These are phyloP conservation scores for Tachina lurida DNA, from an alignment of 2,888 invertebrate species.

Conservation along the genomic window DNA sequence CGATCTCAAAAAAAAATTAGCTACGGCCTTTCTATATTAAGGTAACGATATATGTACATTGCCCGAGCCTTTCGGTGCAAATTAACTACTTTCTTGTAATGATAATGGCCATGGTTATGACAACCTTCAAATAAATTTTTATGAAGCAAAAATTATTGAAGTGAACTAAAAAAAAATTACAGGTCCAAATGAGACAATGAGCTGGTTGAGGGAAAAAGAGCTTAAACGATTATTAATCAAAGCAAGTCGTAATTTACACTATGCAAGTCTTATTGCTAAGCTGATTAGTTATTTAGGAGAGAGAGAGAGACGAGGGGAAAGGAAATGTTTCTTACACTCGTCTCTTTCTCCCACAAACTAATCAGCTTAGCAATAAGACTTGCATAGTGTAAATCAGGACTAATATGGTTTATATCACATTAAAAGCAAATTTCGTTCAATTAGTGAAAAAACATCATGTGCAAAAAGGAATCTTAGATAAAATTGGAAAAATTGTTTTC, in stretches of 20 bases:
- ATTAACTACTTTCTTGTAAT: not conserved
- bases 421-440: conserved; percentile 25
- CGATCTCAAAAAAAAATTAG: too few species aligned
- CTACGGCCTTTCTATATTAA: too few species aligned
- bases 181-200: conserved; percentile 1
- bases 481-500: not conserved
- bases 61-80: too few species aligned
- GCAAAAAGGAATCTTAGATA: not conserved
- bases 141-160: not conserved
- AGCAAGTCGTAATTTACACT: too few species aligned
- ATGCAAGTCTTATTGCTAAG: too few species aligned
- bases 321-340: too few species aligned
- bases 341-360: too few species aligned
- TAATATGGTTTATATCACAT: conserved; percentile 1
- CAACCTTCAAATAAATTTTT: not conserved
- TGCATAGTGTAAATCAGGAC: too few species aligned
- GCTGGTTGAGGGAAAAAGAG: not conserved
- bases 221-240: not conserved
- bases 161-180: not conserved
- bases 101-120: not conserved
- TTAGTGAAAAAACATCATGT: not conserved
- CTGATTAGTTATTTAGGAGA: too few species aligned
- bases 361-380: too few species aligned
- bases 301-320: too few species aligned
- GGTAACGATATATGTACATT: too few species aligned